Evolutionary conservation across 2,113 vertebrate species (phyloP), one percentile per base, ranked within the genome.

Genomic region (Hypanus sabinus): DNA sequence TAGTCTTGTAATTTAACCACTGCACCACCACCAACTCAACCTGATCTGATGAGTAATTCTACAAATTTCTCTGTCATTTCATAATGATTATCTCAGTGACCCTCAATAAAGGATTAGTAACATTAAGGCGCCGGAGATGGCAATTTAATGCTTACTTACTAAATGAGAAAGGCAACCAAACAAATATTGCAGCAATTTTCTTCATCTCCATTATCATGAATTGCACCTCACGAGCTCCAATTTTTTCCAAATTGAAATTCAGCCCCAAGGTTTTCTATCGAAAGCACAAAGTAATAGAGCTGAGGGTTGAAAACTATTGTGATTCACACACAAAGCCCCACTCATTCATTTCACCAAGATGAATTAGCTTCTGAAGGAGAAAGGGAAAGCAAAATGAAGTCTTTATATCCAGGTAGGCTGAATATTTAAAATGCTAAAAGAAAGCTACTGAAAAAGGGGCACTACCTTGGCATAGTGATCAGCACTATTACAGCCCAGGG

Each of bases 371-470:
- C 65, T 90, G 85, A 90, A 20, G 60, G 14, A 33, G 60, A 65
- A 90, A 90, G 85, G 5, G 60, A 65, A 90, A 90, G 33, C 60
- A 90, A 68, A 90, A 68, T 90, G n/a, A 90, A 65, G 57, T 18
- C 60, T 90, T 90, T 30, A 33, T 65, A 90, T 65, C 85, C 30
- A 68, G n/a, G 30, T 20, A n/a, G 36, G 14, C 57, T 33, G 16
- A 65, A 20, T 90, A 68, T n/a, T 65, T 90, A 62, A 90, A 90
- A 90, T 90, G 60, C 30, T 14, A 30, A 62, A 16, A 11, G 55
- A 87, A 55, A 14, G 55, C 30, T 46, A 14, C 55, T 88, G 57
- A n/a, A 65, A 88, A 65, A 1, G 30, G 33, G 30, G 55, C 30
- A 90, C 85, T 65, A 30, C 46, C 4, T 3, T 46, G 46, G 46